A percentile compares a stretch with the other conserved stretches of the same genome.
phyloP scores from a whole-genome alignment of 2,113 vertebrate species.

The Eolophus roseicapilla region DNA sequence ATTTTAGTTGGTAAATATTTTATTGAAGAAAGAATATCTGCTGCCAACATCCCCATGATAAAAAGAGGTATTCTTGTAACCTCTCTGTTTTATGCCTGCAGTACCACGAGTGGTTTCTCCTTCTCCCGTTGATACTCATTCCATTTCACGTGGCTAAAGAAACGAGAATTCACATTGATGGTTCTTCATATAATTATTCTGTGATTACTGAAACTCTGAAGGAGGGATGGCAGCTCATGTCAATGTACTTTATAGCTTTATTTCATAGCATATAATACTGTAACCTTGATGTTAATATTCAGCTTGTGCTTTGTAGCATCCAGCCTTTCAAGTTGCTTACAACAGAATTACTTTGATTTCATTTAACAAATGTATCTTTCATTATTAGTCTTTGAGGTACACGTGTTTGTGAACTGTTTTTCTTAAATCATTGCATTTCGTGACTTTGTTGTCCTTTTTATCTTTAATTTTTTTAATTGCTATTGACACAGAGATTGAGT shows the following conservation, averaged over 20 bases:
- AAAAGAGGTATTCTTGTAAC: neutral
- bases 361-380: neutral
- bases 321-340: conserved; percentile 18
- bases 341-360: conserved; percentile 5
- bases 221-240: neutral
- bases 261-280: neutral
- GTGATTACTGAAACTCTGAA: conserved; percentile 27
- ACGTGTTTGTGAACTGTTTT: neutral
- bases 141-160: neutral
- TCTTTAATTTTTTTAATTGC: neutral
- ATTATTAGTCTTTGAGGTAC: neutral
- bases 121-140: neutral
- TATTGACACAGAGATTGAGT: neutral
- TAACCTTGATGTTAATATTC: neutral
- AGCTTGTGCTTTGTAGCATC: neutral
- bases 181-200: conserved; percentile 20
- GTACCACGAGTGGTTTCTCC: neutral
- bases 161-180: conserved; percentile 31
- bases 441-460: neutral
- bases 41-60: neutral
- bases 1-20: neutral
- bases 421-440: neutral
- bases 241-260: neutral
- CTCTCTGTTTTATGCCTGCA: neutral
- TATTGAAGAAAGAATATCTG: neutral